phyloP scores from a whole-genome alignment of 2,113 vertebrate genomes.

The Xiphophorus couchianus region DNA sequence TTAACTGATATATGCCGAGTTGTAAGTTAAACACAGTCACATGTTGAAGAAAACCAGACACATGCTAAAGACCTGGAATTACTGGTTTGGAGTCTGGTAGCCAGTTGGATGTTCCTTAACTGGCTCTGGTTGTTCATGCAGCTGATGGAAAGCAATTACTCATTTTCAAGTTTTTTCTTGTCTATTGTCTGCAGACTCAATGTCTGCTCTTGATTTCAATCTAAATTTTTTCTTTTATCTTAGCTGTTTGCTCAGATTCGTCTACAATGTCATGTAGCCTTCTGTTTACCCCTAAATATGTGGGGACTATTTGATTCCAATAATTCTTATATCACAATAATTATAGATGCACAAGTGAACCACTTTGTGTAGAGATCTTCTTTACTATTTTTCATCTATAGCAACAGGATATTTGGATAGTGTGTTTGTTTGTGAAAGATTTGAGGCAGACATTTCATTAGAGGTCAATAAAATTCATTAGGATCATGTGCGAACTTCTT shows the following conservation, averaged over 20 bases:
- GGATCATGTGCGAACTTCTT: not conserved
- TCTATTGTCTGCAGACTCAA: not conserved
- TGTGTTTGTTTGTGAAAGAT: too few relatives aligned
- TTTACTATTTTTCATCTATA: too few relatives aligned
- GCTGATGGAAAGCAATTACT: conserved; percentile 57
- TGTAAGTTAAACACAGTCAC: not conserved
- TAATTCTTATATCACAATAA: too few relatives aligned
- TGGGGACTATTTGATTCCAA: not conserved
- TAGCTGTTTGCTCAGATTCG: too few relatives aligned
- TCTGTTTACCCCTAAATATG: not conserved
- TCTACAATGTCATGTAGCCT: not conserved
- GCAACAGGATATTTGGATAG: too few relatives aligned
- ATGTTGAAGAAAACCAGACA: not conserved
- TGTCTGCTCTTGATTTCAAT: not conserved
- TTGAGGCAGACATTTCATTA: too few relatives aligned
- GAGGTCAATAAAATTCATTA: not conserved
- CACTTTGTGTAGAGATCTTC: too few relatives aligned
- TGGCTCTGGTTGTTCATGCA: conserved; percentile 17
- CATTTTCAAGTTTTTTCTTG: conserved; percentile 21
- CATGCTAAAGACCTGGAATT: not conserved
- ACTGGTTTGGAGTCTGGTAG: conserved; percentile 53
- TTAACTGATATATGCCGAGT: not conserved
- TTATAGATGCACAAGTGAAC: not conserved
- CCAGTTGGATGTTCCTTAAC: conserved; percentile 30
- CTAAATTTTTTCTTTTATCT: not conserved